A percentile compares a stretch with the other conserved stretches of the same genome.
These are phyloP conservation scores for Pherbina coryleti DNA, from an alignment of 2,888 invertebrate species.

Conservation along the genomic window DNA sequence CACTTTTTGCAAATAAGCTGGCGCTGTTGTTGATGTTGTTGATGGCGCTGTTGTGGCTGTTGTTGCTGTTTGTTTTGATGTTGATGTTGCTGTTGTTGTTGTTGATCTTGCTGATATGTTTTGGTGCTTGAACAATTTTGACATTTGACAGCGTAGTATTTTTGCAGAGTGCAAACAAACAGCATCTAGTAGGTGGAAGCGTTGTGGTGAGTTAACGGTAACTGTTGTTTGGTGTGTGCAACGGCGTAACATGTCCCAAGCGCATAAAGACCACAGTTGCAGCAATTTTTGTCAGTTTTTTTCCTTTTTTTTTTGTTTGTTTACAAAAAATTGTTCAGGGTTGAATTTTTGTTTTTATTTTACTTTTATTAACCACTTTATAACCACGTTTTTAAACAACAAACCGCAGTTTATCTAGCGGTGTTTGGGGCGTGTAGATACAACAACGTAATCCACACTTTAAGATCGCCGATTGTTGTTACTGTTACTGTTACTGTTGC, in stretches of 20 bases:
- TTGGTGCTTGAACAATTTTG: slow-evolving; percentile 12
- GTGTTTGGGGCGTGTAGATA: background rate
- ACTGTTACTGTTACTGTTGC: slow-evolving; percentile 3
- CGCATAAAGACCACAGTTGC: background rate
- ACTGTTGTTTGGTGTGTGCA: background rate
- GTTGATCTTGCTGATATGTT: slow-evolving; percentile 5
- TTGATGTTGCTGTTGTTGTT: slow-evolving; percentile 35
- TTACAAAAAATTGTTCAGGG: slow-evolving; percentile 16
- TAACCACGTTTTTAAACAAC: background rate
- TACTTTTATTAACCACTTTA: slow-evolving; percentile 26
- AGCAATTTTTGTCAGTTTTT: background rate
- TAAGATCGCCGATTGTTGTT: slow-evolving; percentile 19
- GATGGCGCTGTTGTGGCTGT: slow-evolving; percentile 29
- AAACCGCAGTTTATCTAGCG: background rate
- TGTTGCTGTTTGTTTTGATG: slow-evolving; percentile 29
- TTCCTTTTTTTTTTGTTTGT: background rate
- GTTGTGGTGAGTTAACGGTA: slow-evolving; percentile 7
- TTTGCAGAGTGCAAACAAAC: slow-evolving; percentile 21
- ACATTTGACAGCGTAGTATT: slow-evolving; percentile 16
- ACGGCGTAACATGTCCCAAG: slow-evolving; percentile 4
- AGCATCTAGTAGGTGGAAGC: slow-evolving; percentile 39
- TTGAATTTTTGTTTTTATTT: slow-evolving; percentile 17
- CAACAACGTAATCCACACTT: slow-evolving; percentile 4
- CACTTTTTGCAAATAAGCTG: slow-evolving; percentile 45
- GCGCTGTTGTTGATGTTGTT: slow-evolving; percentile 49